Percentiles rank a stretch among this genome's conserved stretches.
Evolutionary conservation across 1,140 invertebrate genomes (phyloP).

Genomic region (Calliphora vicina): DNA sequence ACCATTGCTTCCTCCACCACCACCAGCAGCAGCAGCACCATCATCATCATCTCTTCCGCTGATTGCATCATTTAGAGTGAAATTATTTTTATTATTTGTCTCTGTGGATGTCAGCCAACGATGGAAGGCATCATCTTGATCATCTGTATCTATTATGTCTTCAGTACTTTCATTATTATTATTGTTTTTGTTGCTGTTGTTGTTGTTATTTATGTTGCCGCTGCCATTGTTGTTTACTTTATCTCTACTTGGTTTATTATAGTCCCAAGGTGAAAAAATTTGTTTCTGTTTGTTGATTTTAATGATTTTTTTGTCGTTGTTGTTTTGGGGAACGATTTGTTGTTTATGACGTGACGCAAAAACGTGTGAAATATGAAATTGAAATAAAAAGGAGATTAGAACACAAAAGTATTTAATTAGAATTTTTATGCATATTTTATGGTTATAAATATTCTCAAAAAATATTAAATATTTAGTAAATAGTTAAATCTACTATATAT

Average conservation of each 20-base stretch:
- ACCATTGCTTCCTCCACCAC: background rate
- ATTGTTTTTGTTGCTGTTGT: slow-evolving; percentile 17
- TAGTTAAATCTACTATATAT: too few species aligned
- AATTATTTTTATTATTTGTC: slow-evolving; percentile 42
- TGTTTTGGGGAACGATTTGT: background rate
- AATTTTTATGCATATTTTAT: background rate
- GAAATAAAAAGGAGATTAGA: background rate
- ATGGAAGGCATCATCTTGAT: slow-evolving; percentile 59
- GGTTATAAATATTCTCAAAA: background rate
- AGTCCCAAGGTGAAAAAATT: slow-evolving; percentile 21
- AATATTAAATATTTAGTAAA: too few species aligned
- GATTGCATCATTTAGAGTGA: background rate
- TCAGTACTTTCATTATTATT: slow-evolving; percentile 40
- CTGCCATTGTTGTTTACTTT: slow-evolving; percentile 17
- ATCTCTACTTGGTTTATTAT: background rate
- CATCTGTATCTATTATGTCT: slow-evolving; percentile 43
- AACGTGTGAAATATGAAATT: background rate
- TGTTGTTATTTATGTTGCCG: background rate
- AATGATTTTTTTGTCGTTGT: background rate
- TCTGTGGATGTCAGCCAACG: slow-evolving; percentile 61
- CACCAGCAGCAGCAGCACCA: background rate
- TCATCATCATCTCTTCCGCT: background rate
- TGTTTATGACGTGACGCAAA: background rate
- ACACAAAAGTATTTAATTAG: background rate
- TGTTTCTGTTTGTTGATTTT: slow-evolving; percentile 22